Evolutionary conservation across 2,888 invertebrate genomes (phyloP).

Genomic region (Hemistola chrysoprasaria): DNA sequence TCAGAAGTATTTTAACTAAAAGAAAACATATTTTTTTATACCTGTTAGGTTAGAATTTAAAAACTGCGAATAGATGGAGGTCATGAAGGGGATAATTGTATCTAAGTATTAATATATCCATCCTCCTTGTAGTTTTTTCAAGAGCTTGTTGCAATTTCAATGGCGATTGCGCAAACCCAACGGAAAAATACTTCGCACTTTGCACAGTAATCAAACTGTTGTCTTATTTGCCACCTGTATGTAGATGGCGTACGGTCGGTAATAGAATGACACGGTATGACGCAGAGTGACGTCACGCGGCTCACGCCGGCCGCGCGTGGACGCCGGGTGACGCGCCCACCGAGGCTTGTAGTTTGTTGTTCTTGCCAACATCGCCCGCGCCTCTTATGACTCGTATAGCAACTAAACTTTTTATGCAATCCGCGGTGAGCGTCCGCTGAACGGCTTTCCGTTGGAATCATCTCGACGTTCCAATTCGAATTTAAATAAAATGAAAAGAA

Average conservation of each 20-base stretch:
- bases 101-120: too few species aligned
- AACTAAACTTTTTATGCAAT: constrained; percentile 32
- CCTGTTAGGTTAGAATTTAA: too few species aligned
- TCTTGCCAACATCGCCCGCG: constrained; percentile 17
- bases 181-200: constrained; percentile 32
- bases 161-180: constrained; percentile 19
- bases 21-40: too few species aligned
- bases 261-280: constrained; percentile 43
- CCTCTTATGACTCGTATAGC: constrained; percentile 24
- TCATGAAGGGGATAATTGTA: too few species aligned
- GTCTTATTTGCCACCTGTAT: constrained; percentile 39
- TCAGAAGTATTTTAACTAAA: too few species aligned
- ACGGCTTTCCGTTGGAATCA: constrained; percentile 6
- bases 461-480: constrained; percentile 4
- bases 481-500: too few species aligned
- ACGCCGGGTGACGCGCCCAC: constrained; percentile 61
- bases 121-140: too few species aligned
- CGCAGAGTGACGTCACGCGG: constrained; percentile 62
- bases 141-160: constrained; percentile 15
- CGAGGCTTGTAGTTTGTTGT: constrained; percentile 28
- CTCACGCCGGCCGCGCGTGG: constrained; percentile 57
- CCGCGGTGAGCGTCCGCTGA: constrained; percentile 28
- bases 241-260: constrained; percentile 39
- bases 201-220: constrained; percentile 13
- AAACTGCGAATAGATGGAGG: too few species aligned